Conservation (phyloP, 2,113 vertebrate genomes). For the Alces alces region DNA sequence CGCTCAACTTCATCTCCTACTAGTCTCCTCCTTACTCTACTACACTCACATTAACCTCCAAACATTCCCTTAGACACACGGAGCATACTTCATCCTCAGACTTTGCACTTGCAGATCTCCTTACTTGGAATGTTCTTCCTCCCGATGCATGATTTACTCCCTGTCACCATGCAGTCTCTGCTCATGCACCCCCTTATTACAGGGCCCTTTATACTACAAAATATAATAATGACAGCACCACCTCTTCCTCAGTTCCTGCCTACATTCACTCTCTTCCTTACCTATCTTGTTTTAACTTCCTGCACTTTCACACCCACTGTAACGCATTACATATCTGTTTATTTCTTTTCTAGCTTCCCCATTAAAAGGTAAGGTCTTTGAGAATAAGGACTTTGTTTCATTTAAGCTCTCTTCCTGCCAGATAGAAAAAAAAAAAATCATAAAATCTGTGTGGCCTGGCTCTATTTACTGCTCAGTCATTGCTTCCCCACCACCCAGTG, state of each 20-base stretch:
- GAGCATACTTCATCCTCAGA: background rate
- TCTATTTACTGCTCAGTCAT: background rate
- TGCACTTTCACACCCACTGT: background rate
- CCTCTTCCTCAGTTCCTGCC: background rate
- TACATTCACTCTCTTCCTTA: background rate
- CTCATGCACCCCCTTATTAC: background rate
- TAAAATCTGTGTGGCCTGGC: background rate
- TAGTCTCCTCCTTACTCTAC: background rate
- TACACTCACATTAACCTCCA: background rate
- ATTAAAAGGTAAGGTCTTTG: background rate
- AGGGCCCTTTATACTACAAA: background rate
- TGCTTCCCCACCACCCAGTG: background rate
- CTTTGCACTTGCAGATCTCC: background rate
- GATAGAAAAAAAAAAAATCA: background rate
- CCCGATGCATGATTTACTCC: background rate
- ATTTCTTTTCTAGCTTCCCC: background rate
- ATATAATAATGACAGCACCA: background rate
- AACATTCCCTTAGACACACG: background rate
- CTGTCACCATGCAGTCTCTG: background rate
- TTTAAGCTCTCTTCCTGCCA: background rate
- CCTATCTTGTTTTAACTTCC: background rate
- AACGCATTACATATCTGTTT: background rate
- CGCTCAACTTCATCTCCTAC: background rate
- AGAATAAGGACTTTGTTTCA: background rate
- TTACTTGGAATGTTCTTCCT: background rate